Evolutionary conservation across 64 coral and sea anemone species (phyloP).

Genomic region (Actinia tenebrosa): DNA sequence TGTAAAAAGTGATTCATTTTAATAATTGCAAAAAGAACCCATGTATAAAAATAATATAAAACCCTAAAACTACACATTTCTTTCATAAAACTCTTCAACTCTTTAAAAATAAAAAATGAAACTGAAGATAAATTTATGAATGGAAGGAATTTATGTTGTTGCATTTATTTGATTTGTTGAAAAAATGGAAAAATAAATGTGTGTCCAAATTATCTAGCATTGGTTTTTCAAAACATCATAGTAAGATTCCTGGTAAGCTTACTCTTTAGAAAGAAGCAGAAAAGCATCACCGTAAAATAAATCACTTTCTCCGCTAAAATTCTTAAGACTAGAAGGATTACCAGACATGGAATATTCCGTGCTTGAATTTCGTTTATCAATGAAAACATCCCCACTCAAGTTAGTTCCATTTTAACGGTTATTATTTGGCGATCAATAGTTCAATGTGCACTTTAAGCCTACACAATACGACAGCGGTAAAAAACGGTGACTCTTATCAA

Average conservation of each 20-base stretch:
- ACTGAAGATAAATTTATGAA: not conserved
- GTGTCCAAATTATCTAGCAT: not conserved
- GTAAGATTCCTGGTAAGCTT: not conserved
- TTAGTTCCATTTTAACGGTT: not conserved
- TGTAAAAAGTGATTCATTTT: too few relatives aligned
- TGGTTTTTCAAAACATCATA: not conserved
- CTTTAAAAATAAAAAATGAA: too few relatives aligned
- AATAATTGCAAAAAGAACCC: too few relatives aligned
- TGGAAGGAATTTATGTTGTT: not conserved
- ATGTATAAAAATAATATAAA: too few relatives aligned
- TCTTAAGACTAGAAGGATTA: not conserved
- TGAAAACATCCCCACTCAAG: not conserved
- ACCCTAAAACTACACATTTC: too few relatives aligned
- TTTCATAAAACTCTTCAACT: too few relatives aligned
- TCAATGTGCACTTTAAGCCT: not conserved
- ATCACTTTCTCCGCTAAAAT: not conserved
- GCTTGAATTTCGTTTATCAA: not conserved
- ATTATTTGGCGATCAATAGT: not conserved
- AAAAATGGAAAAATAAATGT: too few relatives aligned
- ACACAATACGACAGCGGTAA: not conserved
- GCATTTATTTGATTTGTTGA: not conserved
- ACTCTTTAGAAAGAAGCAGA: not conserved
- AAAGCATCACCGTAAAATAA: not conserved
- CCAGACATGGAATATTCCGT: constrained; percentile 2
- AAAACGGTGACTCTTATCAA: not conserved